A percentile compares a stretch with the other conserved stretches of the same genome.
Conservation (phyloP, 53 echinoderm and acorn worm genomes). For the Mesocentrotus franciscanus region DNA sequence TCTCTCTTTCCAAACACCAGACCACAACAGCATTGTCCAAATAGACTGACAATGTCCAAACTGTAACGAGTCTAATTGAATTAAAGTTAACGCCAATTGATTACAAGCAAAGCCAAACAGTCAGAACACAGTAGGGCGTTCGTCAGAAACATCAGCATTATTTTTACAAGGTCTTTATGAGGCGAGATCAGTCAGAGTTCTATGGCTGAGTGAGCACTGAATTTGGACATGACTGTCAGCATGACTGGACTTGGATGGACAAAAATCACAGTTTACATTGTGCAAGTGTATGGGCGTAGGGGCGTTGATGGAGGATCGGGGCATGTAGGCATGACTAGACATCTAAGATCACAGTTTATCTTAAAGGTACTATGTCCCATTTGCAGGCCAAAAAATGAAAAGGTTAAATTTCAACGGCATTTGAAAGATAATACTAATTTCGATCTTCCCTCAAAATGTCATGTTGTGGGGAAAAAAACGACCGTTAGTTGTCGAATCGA, state of each 20-base stretch:
- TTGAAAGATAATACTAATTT: too few species aligned
- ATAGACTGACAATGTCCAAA: background rate
- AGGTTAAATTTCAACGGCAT: too few species aligned
- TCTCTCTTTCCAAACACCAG: background rate
- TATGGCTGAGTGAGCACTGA: background rate
- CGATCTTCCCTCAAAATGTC: too few species aligned
- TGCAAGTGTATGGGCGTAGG: background rate
- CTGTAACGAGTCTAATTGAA: background rate
- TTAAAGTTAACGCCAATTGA: constrained; percentile 35
- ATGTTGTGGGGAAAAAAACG: too few species aligned
- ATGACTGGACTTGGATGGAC: background rate
- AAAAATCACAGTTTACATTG: background rate
- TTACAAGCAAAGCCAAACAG: background rate
- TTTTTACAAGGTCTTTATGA: constrained; percentile 4
- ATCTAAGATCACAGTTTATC: too few species aligned
- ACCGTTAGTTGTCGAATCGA: too few species aligned
- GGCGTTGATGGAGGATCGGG: too few species aligned
- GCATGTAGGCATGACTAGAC: too few species aligned
- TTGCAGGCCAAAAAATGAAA: too few species aligned
- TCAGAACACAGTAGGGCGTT: constrained; percentile 3
- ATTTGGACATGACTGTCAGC: background rate
- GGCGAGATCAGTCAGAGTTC: background rate
- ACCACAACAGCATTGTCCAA: background rate
- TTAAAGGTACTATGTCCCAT: too few species aligned
- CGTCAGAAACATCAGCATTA: background rate